Conservation (phyloP, 2,888 invertebrate species). For the Latrodectus hesperus region DNA sequence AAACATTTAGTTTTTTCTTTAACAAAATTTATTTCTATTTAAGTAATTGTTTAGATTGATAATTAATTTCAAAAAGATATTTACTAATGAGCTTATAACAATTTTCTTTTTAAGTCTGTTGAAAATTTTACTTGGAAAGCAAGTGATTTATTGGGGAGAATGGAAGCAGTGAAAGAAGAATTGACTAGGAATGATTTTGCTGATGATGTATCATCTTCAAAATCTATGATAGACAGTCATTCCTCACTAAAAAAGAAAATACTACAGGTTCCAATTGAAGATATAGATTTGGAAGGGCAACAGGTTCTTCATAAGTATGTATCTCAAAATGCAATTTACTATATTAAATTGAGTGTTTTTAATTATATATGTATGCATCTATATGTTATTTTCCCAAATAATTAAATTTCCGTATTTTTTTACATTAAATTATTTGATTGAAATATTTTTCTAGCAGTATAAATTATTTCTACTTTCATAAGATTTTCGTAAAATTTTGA, state of each 20-base stretch:
- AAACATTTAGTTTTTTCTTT: too few relatives aligned
- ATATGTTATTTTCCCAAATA: too few relatives aligned
- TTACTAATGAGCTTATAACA: not conserved
- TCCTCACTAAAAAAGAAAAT: slow-evolving; percentile 95
- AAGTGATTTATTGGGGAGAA: slow-evolving; percentile 90
- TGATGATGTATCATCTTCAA: slow-evolving; percentile 93
- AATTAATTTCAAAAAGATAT: not conserved
- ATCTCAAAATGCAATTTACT: too few relatives aligned
- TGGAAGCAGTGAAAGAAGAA: slow-evolving; percentile 95
- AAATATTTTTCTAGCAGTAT: too few relatives aligned
- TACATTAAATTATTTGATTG: too few relatives aligned
- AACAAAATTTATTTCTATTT: too few relatives aligned
- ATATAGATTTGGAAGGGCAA: slow-evolving; percentile 91
- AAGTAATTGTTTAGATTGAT: not conserved
- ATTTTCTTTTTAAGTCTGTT: slow-evolving; percentile 79
- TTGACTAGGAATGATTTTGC: slow-evolving; percentile 94
- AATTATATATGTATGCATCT: too few relatives aligned
- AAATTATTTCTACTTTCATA: too few relatives aligned
- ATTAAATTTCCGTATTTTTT: too few relatives aligned
- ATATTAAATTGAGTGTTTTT: too few relatives aligned
- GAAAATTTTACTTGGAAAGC: slow-evolving; percentile 98
- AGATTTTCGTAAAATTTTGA: too few relatives aligned
- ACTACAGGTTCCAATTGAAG: slow-evolving; percentile 93
- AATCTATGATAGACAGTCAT: slow-evolving; percentile 93
- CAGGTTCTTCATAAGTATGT: slow-evolving; percentile 78